Percentiles rank a stretch among this genome's conserved stretches.
These are phyloP conservation scores for Borostomias antarcticus DNA, from an alignment of 2,797 vertebrate species.

Conservation along the genomic window DNA sequence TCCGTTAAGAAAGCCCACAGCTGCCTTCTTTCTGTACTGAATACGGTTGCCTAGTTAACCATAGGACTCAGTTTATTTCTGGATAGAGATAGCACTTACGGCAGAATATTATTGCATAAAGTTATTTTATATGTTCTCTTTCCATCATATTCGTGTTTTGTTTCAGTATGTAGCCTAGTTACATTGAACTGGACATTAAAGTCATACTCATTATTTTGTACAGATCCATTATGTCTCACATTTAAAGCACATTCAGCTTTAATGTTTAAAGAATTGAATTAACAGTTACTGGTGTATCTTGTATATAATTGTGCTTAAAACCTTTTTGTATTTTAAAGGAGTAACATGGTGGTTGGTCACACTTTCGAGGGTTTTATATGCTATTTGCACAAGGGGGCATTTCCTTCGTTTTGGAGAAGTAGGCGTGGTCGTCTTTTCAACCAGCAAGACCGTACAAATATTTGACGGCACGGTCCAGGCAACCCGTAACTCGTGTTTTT, in stretches of 20 bases:
- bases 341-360: too few species aligned
- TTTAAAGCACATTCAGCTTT: slow-evolving; percentile 44
- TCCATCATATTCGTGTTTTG: slow-evolving; percentile 44
- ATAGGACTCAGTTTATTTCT: slow-evolving; percentile 36
- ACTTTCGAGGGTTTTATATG: too few species aligned
- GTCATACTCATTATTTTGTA: slow-evolving; percentile 50
- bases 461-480: too few species aligned
- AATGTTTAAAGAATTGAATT: slow-evolving; percentile 54
- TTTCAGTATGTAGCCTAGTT: slow-evolving; percentile 59
- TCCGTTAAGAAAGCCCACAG: slow-evolving; percentile 30
- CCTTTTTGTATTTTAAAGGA: slow-evolving; percentile 62
- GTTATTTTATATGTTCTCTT: slow-evolving; percentile 46
- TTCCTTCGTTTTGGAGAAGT: slow-evolving; percentile 64
- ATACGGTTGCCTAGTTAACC: slow-evolving; percentile 23
- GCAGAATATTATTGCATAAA: slow-evolving; percentile 30
- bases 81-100: slow-evolving; percentile 52
- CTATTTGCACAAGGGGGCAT: too few species aligned
- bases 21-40: background rate
- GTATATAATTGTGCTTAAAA: slow-evolving; percentile 62
- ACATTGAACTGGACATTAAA: slow-evolving; percentile 56
- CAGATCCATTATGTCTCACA: slow-evolving; percentile 45
- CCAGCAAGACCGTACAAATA: too few species aligned
- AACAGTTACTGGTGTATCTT: slow-evolving; percentile 58
- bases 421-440: too few species aligned
- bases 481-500: too few species aligned